Conservation (phyloP, 2,113 vertebrate genomes). For the Amphiprion percula region DNA sequence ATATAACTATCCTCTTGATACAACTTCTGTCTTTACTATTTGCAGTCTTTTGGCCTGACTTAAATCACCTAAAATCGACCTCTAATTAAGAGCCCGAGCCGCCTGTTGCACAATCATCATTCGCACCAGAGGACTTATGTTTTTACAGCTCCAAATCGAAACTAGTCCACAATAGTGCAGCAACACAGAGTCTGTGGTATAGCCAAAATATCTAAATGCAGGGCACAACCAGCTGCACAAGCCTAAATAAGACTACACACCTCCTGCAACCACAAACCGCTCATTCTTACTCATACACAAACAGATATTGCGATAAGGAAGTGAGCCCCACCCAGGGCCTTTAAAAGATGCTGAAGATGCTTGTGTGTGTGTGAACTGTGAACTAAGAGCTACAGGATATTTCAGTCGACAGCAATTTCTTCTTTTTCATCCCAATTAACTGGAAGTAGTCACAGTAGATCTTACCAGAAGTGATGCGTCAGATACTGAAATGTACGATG, state of each 20-base stretch:
- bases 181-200: background rate
- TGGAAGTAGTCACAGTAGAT: slow-evolving; percentile 20
- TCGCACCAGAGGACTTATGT: background rate
- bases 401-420: slow-evolving; percentile 28
- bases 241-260: slow-evolving; percentile 51
- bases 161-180: background rate
- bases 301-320: slow-evolving; percentile 72
- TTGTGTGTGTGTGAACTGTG: background rate
- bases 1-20: no score
- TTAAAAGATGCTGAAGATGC: slow-evolving; percentile 67
- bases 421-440: slow-evolving; percentile 11
- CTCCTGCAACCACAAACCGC: slow-evolving; percentile 66
- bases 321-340: slow-evolving; percentile 62
- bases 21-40: no score
- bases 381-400: slow-evolving; percentile 33
- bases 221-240: slow-evolving; percentile 43
- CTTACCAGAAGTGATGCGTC: slow-evolving; percentile 43
- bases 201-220: slow-evolving; percentile 19
- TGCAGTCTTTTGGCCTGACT: background rate
- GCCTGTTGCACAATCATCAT: background rate
- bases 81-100: background rate
- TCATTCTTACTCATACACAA: slow-evolving; percentile 32
- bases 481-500: background rate
- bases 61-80: background rate
- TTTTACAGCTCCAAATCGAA: slow-evolving; percentile 11